Conservation (phyloP, 2,797 vertebrate species). For the Atherinosoma microstoma region DNA sequence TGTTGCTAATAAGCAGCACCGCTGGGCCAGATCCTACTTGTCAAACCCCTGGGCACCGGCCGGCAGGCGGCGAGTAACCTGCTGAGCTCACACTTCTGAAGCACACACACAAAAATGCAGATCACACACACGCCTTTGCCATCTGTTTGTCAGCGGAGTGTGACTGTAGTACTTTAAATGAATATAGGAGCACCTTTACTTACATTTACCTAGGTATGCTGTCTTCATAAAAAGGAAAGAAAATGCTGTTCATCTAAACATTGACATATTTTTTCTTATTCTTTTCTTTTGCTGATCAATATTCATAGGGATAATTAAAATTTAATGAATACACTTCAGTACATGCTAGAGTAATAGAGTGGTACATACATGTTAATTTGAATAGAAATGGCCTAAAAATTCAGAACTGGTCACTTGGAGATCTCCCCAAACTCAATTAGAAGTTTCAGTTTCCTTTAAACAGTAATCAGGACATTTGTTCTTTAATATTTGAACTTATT, state of each 20-base stretch:
- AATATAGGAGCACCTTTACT: conserved; percentile 26
- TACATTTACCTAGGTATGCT: conserved; percentile 22
- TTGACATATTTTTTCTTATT: not conserved
- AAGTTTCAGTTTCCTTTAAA: not conserved
- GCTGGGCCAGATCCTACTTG: conserved; percentile 75
- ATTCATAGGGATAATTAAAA: not conserved
- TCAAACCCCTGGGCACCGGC: conserved; percentile 67
- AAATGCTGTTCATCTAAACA: not conserved
- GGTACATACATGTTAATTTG: not conserved
- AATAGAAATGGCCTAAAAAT: not conserved
- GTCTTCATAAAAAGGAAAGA: not conserved
- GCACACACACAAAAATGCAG: conserved; percentile 14
- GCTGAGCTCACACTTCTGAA: conserved; percentile 72
- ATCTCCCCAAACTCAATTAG: not conserved
- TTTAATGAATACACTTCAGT: not conserved
- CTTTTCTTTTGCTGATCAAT: not conserved
- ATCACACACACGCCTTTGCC: conserved; percentile 24
- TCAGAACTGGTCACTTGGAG: not conserved
- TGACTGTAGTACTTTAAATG: conserved; percentile 39
- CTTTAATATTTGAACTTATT: not conserved
- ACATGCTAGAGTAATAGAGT: not conserved
- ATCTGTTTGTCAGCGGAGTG: conserved; percentile 55
- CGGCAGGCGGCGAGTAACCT: conserved; percentile 61
- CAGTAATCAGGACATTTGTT: not conserved
- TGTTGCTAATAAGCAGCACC: conserved; percentile 76